phyloP scores from a whole-genome alignment of 2,797 vertebrate genomes.

The Fundulus diaphanus region DNA sequence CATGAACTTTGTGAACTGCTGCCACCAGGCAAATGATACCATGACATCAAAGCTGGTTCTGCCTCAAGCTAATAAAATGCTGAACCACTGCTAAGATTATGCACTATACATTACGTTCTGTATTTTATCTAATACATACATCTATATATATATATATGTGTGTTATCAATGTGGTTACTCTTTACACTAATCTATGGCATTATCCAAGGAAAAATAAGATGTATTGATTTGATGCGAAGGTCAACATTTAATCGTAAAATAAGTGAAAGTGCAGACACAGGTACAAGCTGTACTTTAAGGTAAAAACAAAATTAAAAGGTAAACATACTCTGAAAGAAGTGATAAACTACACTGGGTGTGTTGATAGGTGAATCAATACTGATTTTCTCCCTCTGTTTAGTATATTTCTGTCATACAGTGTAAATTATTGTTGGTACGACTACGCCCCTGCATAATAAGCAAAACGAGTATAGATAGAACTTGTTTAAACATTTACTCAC shows the following conservation, averaged over 20 bases:
- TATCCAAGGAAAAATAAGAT: neutral
- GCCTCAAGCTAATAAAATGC: conserved; percentile 1
- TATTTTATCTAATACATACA: neutral
- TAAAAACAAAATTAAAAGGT: neutral
- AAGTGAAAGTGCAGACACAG: neutral
- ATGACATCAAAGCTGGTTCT: conserved; percentile 1
- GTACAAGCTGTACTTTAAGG: neutral
- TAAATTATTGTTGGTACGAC: neutral
- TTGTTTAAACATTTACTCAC: neutral
- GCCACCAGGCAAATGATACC: neutral
- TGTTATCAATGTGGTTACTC: no score
- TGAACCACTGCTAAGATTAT: neutral
- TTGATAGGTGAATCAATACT: neutral
- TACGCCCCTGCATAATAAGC: neutral
- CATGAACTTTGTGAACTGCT: neutral
- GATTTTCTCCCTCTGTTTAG: no score
- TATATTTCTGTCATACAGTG: neutral
- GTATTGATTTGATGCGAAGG: neutral
- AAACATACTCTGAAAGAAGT: neutral
- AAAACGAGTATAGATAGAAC: neutral
- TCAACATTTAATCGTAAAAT: neutral
- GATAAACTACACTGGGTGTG: neutral
- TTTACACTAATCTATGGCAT: neutral
- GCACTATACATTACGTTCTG: neutral
- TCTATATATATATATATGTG: no score